Evolutionary conservation across 2,113 vertebrate species (phyloP), one percentile per base, ranked within the genome.

Genomic region (Varanus komodoensis): DNA sequence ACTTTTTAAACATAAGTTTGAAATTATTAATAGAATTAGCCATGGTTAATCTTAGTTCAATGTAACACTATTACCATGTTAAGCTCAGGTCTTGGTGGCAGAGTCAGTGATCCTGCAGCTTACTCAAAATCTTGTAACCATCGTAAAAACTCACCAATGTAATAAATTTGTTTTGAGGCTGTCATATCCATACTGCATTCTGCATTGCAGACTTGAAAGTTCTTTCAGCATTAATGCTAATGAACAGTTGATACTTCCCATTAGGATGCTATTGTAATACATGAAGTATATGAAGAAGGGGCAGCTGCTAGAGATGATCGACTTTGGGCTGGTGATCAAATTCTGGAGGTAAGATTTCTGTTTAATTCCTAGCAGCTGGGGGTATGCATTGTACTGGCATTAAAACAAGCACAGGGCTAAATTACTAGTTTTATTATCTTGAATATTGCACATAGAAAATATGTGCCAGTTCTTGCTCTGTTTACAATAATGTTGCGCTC

Each of bases 211-310:
- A 8, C 44, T n/a, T 73, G 0, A 25, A 25, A 25, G 1, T 11
- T 25, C 78, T 92, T 50, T 75, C 79, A 67, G 67, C 48, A 86
- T 90, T 96, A 84, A 95, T 11, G 0, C 0, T 44, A 44, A 44
- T 44, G 38, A 44, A 78, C 5, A 2, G 52, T 19, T 23, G 17
- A 27, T 6, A 86, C 95, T 4, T 94, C 94, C 93, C 89, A 82
- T 0, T 95, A 99, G 99, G 98, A 99, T 1, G 99, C 99, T 88
- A 99, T 99, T 7, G 97, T 99, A 94, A 99, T 99, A 93, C 99
- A 99, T 83, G 99, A 99, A 97, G 99, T 99, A 8, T 99, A 99
- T 83, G 99, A 99, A 88, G 99, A 99, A 95, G 99, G 99, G 57
- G 99, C 99, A 6, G 99, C 99, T 68, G 99, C 99, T 52, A 97